Evolutionary conservation across 2,888 invertebrate genomes (phyloP), one percentile per base, ranked within the genome.

Genomic region (Gryllus longicercus): DNA sequence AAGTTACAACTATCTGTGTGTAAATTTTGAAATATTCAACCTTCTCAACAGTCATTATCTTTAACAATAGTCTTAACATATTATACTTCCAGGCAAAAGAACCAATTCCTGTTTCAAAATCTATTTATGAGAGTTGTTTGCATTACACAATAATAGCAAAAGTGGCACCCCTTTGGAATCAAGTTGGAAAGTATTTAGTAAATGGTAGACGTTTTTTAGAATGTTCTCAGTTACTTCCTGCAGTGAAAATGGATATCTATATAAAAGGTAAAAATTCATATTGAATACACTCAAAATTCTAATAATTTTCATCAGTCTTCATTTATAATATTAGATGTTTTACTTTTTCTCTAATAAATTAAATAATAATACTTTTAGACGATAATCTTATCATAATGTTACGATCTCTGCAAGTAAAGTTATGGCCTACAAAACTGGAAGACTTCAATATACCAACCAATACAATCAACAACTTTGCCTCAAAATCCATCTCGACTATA

Each of bases 81-180:
- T 25, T 25, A 38, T 38, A 38, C 8, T 38, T 38, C 1, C 38
- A 38, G 38, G 38, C 38, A 38, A 38, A 74, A 21, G 74, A 74
- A 74, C 74, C 75, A n/a, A 49, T 78, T 18, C 81, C 83, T 23
- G 83, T 86, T 12, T 84, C 84, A n/a, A 63, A 79, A 18, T 82
- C 84, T 74, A 82, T 85, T 81, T 87, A 87, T 80, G 84, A 84
- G 81, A 82, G 82, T 49, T 87, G 86, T 82, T 82, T 87, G 11
- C 84, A 82, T 38, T 87, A 86, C 81, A 85, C 87, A 3, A 84
- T 87, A 75, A 82, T 84, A 75, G 85, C 85, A 74, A 85, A 84
- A 75, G 74, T 87, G 8, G 84, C 85, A 76, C 86, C 87, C 2
- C 80, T 80, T 3, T 87, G 87, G 87, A 87, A 86, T 81, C 85